phyloP scores from a whole-genome alignment of 2,888 invertebrate species.

The Lamproptera curius region DNA sequence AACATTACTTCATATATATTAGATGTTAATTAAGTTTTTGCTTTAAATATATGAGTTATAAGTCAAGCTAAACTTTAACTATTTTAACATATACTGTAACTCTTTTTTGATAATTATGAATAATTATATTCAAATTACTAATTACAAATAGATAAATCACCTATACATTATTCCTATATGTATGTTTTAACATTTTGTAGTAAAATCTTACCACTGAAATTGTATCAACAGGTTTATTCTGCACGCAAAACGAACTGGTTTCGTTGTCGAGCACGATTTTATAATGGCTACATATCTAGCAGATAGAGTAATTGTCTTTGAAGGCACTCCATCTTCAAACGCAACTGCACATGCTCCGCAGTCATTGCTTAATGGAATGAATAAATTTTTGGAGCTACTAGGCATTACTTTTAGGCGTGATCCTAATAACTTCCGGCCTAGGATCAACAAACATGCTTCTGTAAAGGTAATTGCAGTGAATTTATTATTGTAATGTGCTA shows the following conservation, averaged over 20 bases:
- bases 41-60: no score
- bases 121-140: no score
- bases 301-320: constrained; percentile 98
- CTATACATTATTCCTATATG: no score
- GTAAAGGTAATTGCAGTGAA: constrained; percentile 84
- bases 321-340: constrained; percentile 93
- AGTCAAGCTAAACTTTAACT: no score
- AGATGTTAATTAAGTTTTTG: no score
- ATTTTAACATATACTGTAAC: no score
- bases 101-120: no score
- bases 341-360: constrained; percentile 95
- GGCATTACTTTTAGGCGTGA: constrained; percentile 99
- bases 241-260: constrained; percentile 99
- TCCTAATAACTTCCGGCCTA: constrained; percentile 98
- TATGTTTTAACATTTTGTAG: no score
- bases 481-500: no score
- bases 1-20: no score
- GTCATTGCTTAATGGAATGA: constrained; percentile 98
- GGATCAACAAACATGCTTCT: constrained; percentile 97
- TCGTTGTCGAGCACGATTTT: constrained; percentile 99
- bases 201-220: no score
- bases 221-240: constrained; percentile 95
- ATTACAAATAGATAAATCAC: no score
- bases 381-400: constrained; percentile 94
- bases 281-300: constrained; percentile 99